Percentiles rank a stretch among this genome's conserved stretches.
These are phyloP conservation scores for Poecilia picta DNA, from an alignment of 2,797 vertebrate genomes.

Conservation along the genomic window DNA sequence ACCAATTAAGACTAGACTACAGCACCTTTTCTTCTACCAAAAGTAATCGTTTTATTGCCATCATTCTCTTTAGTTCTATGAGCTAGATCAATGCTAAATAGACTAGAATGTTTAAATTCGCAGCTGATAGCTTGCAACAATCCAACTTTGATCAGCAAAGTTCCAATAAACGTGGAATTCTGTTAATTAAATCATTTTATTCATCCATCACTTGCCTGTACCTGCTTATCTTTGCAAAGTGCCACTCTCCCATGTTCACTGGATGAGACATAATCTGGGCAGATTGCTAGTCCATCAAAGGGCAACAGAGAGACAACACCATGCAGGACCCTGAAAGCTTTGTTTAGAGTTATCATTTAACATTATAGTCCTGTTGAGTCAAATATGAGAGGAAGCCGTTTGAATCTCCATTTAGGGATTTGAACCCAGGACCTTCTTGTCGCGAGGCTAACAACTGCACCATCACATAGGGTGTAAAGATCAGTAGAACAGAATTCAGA, in stretches of 20 bases:
- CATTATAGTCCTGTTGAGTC: background rate
- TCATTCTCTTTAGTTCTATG: slow-evolving; percentile 68
- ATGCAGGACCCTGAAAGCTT: background rate
- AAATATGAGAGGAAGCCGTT: background rate
- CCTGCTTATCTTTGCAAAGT: background rate
- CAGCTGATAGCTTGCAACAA: slow-evolving; percentile 51
- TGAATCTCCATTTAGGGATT: background rate
- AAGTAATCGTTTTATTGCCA: slow-evolving; percentile 78
- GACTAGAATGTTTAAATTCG: slow-evolving; percentile 42
- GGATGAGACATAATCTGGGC: background rate
- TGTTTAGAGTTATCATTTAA: background rate
- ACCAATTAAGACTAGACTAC: slow-evolving; percentile 88
- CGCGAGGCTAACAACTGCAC: background rate
- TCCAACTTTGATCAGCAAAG: slow-evolving; percentile 29
- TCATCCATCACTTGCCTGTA: background rate
- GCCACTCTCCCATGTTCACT: background rate
- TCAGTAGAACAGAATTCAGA: background rate
- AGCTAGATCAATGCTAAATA: slow-evolving; percentile 70
- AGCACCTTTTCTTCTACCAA: slow-evolving; percentile 75
- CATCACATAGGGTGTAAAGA: background rate
- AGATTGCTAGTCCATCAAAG: background rate
- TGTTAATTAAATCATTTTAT: background rate
- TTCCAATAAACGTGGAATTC: slow-evolving; percentile 43
- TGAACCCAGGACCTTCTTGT: background rate
- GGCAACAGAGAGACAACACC: background rate